phyloP scores from a whole-genome alignment of 2,888 invertebrate species.

The Leucophora obtusa region DNA sequence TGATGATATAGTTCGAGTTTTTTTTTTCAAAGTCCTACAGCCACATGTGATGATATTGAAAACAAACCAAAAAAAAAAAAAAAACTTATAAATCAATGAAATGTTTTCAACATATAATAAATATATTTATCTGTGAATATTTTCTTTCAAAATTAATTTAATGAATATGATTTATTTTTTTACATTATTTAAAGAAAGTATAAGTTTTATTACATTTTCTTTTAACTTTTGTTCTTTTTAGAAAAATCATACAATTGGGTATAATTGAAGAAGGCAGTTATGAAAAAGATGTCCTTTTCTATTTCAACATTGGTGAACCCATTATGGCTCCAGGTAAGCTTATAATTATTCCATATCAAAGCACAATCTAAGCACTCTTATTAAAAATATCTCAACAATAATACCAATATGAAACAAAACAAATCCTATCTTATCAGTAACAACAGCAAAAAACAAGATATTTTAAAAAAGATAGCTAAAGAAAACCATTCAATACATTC shows the following conservation, averaged over 20 bases:
- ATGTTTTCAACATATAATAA: constrained; percentile 8
- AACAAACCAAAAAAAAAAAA: too few relatives aligned
- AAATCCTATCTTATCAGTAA: background rate
- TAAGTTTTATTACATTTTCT: background rate
- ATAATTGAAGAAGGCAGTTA: constrained; percentile 98
- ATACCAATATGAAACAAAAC: constrained; percentile 1
- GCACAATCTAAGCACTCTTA: background rate
- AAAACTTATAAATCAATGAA: constrained; percentile 41
- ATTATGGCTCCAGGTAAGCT: constrained; percentile 89
- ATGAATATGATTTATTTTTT: background rate
- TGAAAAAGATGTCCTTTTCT: constrained; percentile 96
- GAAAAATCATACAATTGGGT: constrained; percentile 90
- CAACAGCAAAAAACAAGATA: background rate
- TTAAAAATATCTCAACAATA: constrained; percentile 18
- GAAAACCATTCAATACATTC: background rate
- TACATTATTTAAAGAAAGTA: background rate
- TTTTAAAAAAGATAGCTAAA: constrained; percentile 1
- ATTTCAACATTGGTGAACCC: constrained; percentile 94
- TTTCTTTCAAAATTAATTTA: background rate
- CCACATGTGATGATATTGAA: background rate
- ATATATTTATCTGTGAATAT: too few relatives aligned
- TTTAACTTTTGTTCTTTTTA: constrained; percentile 81
- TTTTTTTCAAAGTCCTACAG: background rate
- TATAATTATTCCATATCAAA: constrained; percentile 51
- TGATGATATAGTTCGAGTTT: background rate